Evolutionary conservation across 2,888 invertebrate species (phyloP).

Genomic region (Acanthococcus lagerstroemiae): DNA sequence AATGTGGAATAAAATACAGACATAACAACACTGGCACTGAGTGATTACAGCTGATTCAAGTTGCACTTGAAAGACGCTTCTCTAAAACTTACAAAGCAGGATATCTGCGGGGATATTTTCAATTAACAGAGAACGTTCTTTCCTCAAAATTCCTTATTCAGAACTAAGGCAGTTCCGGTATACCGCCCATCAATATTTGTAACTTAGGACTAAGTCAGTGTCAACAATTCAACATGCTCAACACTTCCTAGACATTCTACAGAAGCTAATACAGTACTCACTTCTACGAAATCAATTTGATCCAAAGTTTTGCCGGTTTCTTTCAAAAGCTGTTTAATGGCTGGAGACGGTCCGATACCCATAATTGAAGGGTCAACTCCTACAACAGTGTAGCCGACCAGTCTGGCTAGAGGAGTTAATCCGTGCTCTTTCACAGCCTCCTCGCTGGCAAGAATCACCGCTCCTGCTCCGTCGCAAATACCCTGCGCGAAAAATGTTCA

Average conservation of each 20-base stretch:
- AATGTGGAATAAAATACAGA: conserved; percentile 30
- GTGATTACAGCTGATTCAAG: no score
- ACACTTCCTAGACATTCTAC: no score
- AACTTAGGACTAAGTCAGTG: no score
- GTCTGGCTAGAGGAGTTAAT: conserved; percentile 78
- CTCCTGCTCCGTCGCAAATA: conserved; percentile 93
- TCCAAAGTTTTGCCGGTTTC: conserved; percentile 65
- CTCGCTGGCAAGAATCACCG: conserved; percentile 82
- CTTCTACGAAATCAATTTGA: conserved; percentile 89
- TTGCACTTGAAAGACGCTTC: no score
- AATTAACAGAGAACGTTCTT: no score
- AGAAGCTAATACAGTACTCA: no score
- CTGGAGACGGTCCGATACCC: conserved; percentile 94
- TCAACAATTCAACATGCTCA: no score
- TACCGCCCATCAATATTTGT: no score
- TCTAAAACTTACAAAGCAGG: no score
- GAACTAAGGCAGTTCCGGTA: no score
- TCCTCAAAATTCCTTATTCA: no score
- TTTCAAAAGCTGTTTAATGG: conserved; percentile 76
- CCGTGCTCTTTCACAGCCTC: conserved; percentile 69
- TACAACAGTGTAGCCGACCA: conserved; percentile 83
- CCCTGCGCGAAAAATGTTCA: conserved; percentile 53
- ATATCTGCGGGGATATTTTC: no score
- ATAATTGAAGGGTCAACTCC: conserved; percentile 96
- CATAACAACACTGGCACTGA: neutral